phyloP scores from a whole-genome alignment of 2,113 vertebrate genomes.

The Planiliza haematocheilus region DNA sequence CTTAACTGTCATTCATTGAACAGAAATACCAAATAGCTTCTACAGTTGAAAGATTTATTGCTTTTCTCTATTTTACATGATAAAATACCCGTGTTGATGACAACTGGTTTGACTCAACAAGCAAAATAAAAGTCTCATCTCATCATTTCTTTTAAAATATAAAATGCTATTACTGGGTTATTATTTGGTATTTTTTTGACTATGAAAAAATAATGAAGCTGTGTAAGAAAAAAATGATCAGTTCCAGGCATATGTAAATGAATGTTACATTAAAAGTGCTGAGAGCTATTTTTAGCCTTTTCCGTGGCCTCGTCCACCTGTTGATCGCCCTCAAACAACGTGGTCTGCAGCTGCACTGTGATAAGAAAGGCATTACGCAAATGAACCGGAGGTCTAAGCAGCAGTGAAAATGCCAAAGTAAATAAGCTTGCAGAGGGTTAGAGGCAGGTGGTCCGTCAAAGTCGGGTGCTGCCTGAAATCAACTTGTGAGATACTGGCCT shows the following conservation, averaged over 20 bases:
- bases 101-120: neutral
- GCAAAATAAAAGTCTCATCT: neutral
- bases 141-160: too few species aligned
- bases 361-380: neutral
- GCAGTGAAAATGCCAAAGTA: neutral
- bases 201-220: too few species aligned
- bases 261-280: too few species aligned
- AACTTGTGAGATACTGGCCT: neutral
- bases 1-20: too few species aligned
- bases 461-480: neutral
- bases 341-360: conserved; percentile 5
- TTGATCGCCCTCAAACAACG: neutral
- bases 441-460: neutral
- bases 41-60: neutral
- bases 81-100: neutral
- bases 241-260: too few species aligned
- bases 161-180: too few species aligned
- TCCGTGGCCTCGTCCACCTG: neutral
- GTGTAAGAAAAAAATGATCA: too few species aligned
- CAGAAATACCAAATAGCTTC: neutral
- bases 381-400: neutral
- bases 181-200: too few species aligned
- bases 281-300: neutral
- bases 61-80: neutral
- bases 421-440: neutral